A percentile compares a stretch with the other conserved stretches of the same genome.
phyloP scores from a whole-genome alignment of 2,797 vertebrate species.

The Philypnodon macrostomus region DNA sequence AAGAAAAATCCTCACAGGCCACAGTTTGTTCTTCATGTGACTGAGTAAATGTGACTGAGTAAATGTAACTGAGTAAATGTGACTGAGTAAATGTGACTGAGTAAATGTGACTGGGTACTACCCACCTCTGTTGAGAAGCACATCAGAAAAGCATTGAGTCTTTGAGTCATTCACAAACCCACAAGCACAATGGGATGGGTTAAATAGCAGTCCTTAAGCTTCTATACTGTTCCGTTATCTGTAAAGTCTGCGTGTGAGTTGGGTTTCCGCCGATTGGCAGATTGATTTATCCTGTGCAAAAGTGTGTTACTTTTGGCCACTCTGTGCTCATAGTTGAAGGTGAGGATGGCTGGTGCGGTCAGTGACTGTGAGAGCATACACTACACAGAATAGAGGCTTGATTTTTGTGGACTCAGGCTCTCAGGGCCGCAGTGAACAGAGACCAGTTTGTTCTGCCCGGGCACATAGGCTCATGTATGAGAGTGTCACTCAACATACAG shows the following conservation, averaged over 20 bases:
- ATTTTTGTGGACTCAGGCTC: constrained; percentile 35
- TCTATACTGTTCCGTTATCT: constrained; percentile 7
- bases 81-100: too few species aligned
- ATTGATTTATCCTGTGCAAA: constrained; percentile 43
- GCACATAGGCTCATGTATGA: constrained; percentile 40
- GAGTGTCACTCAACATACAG: constrained; percentile 62
- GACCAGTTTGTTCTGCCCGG: constrained; percentile 54
- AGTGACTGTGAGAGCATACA: constrained; percentile 22
- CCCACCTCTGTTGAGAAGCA: too few species aligned
- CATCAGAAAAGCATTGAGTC: too few species aligned
- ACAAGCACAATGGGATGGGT: too few species aligned
- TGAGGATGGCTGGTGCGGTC: constrained; percentile 40
- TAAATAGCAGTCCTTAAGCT: not conserved
- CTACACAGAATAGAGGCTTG: constrained; percentile 36
- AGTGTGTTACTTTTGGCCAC: constrained; percentile 53
- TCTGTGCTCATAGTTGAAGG: constrained; percentile 42
- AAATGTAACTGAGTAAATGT: too few species aligned
- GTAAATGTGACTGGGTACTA: too few species aligned
- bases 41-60: too few species aligned
- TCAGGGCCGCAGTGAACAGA: constrained; percentile 51
- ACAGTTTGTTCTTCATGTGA: too few species aligned
- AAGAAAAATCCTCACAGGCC: too few species aligned
- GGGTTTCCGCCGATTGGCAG: too few species aligned
- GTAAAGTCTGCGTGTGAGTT: constrained; percentile 18
- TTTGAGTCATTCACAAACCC: too few species aligned